Base-by-base conservation (phyloP, 1,140 invertebrate species). In the Nebria ingens region DNA sequence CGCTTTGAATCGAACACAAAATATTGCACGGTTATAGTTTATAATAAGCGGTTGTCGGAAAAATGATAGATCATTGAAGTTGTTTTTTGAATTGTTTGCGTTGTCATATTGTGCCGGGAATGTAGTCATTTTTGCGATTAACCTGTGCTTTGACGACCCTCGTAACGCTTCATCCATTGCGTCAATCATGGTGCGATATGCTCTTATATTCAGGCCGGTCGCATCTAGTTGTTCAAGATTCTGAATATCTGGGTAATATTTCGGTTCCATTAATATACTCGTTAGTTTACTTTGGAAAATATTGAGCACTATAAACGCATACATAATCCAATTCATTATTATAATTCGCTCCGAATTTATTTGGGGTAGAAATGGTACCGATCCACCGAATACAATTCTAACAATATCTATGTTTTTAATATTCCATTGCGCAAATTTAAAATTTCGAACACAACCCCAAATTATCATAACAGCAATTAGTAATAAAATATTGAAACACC, bases 271-370 rank as follows among this genome's bases (percentile, higher is more conserved):
- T 45, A 45, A 17, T 9, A 11, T 45, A 17, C 15, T 17, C 4
- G 40, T 45, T 45, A 45, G 17, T 45, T 45, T 45, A 45, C 40
- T 45, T 45, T 45, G 40, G 17, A 45, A 45, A 4, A 17, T 17
- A 3, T 12, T 45, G 3, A 17, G 17, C 3, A 45, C 3, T 4
- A 45, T 45, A 12, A 45, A 17, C 4, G 6, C 9, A 17, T 11
- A 45, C 17, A 45, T 12, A 9, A 45, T 17, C 40, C 40, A 45
- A 12, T 4, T 12, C 17, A 45, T 45, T 4, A 45, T 11, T 4
- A 45, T 45, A 17, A 45, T 17, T 45, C 40, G 6, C 17, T 45
- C 40, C 40, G 40, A 45, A 17, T 45, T 45, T 12, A 11, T 17
- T 9, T 12, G 9, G 9, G 40, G 40, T 45, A 45, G 3, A 12